Conservation (phyloP, 64 coral and sea anemone species). For the Actinia equina region DNA sequence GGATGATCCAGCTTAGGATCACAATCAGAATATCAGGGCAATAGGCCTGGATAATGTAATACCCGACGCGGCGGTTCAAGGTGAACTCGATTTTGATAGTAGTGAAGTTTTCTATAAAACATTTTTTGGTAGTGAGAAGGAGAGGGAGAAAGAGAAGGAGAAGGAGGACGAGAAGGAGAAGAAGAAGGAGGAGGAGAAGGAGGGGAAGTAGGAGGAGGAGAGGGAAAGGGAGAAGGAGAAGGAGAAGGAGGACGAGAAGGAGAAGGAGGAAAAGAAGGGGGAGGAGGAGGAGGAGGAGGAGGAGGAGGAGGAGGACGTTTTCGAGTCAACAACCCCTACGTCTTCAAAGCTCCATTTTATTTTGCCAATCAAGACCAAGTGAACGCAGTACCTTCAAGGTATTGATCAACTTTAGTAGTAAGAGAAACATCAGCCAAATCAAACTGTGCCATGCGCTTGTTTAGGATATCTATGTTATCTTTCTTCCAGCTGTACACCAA, state of each 20-base stretch:
- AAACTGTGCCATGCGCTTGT: constrained; percentile 41
- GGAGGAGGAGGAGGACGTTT: not conserved
- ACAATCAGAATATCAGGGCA: constrained; percentile 75
- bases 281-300: not conserved
- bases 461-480: not conserved
- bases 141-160: not conserved
- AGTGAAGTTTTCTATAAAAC: constrained; percentile 67
- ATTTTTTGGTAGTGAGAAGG: not conserved
- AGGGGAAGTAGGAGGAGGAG: not conserved
- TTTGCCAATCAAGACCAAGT: too few relatives aligned
- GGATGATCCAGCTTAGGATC: constrained; percentile 82
- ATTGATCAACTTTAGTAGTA: not conserved
- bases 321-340: not conserved
- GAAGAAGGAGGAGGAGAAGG: not conserved
- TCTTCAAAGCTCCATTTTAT: too few relatives aligned
- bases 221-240: not conserved
- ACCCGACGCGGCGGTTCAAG: constrained; percentile 77
- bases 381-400: constrained; percentile 4
- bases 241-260: too few relatives aligned
- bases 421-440: not conserved
- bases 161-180: not conserved
- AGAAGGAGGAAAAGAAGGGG: not conserved
- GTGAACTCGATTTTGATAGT: constrained; percentile 28
- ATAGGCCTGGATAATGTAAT: constrained; percentile 85
- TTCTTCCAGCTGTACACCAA: constrained; percentile 20